A percentile compares a stretch with the other conserved stretches of the same genome.
These are phyloP conservation scores for Strix aluco DNA, from an alignment of 2,113 vertebrate genomes.

Conservation along the genomic window DNA sequence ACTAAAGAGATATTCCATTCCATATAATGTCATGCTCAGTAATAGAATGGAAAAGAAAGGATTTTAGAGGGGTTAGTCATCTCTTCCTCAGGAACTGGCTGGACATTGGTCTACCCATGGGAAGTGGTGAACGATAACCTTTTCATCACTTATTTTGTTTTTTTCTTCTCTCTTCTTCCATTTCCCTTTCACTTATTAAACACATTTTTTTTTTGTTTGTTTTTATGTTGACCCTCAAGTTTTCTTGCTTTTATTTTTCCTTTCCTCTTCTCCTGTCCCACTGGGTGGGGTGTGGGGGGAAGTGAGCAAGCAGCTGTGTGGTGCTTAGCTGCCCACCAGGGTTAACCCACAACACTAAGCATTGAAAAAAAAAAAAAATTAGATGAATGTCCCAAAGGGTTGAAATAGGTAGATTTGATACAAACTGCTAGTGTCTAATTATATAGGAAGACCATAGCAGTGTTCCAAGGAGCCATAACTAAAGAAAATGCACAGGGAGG, in stretches of 20 bases:
- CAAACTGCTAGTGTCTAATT: background rate
- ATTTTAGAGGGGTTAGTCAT: background rate
- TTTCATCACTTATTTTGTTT: background rate
- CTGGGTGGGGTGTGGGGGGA: rapidly evolving
- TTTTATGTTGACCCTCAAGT: background rate
- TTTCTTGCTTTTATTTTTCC: background rate
- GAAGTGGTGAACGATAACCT: background rate
- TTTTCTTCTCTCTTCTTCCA: background rate
- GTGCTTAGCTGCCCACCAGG: background rate
- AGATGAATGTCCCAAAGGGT: background rate
- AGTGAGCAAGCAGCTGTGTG: background rate
- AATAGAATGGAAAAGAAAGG: background rate
- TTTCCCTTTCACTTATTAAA: background rate
- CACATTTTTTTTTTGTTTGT: background rate
- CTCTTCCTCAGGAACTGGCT: background rate
- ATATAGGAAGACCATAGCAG: background rate
- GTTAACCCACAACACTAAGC: background rate
- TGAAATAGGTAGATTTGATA: background rate
- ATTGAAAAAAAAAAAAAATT: background rate
- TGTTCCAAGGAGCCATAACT: background rate
- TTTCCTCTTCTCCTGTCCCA: background rate
- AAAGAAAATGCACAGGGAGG: background rate
- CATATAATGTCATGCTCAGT: rapidly evolving
- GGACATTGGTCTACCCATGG: rapidly evolving
- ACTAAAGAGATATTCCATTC: background rate